These are phyloP conservation scores for Cyrtorhinus lividipennis DNA, from an alignment of 1,140 invertebrate genomes.

Conservation along the genomic window DNA sequence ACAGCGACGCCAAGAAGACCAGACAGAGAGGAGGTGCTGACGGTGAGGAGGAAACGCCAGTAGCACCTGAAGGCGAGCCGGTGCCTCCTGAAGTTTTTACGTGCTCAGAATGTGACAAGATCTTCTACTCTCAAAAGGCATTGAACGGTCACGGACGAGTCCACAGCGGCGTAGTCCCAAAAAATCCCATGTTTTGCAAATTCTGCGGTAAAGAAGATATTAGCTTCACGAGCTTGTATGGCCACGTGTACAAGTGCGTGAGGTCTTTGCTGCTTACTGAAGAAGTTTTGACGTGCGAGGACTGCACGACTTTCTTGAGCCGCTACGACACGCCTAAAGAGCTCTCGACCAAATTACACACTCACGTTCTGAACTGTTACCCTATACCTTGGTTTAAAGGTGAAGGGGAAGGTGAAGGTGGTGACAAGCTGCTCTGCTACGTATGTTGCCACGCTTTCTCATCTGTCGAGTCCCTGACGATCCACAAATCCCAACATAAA, in stretches of 20 bases:
- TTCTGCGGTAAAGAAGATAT: slow-evolving; percentile 3
- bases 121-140: slow-evolving; percentile 6
- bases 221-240: background rate
- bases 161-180: background rate
- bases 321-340: slow-evolving; percentile 8
- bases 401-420: background rate
- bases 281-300: background rate
- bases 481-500: slow-evolving; percentile 1
- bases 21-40: background rate
- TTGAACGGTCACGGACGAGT: slow-evolving; percentile 2
- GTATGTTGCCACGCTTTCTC: slow-evolving; percentile 5
- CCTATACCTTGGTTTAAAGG: background rate
- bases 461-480: slow-evolving; percentile 5
- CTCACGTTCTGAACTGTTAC: slow-evolving; percentile 1
- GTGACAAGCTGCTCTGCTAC: background rate
- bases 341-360: slow-evolving; percentile 3
- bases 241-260: slow-evolving; percentile 8
- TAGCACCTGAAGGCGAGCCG: background rate
- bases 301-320: background rate
- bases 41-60: background rate
- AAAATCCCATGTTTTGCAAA: slow-evolving; percentile 3
- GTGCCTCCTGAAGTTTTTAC: background rate
- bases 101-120: background rate
- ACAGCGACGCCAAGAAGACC: background rate
- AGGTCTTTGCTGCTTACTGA: background rate